Evolutionary conservation across 2,797 vertebrate genomes (phyloP), one percentile per base, ranked within the genome.

Genomic region (Anguilla pacifica): DNA sequence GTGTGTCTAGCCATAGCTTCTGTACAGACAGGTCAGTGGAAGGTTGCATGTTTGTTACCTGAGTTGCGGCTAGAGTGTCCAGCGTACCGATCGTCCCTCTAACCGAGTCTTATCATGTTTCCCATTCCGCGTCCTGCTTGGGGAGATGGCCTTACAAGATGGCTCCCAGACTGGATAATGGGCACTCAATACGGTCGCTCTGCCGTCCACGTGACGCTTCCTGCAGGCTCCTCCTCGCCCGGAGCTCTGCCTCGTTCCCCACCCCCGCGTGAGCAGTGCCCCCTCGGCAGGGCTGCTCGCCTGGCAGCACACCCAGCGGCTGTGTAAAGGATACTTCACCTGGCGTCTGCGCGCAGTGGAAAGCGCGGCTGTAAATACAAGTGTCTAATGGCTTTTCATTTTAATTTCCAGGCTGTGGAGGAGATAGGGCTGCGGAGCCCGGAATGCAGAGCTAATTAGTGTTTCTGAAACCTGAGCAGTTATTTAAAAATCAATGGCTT

Each of bases 401-500:
- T 88, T 89, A 89, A 92, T 91, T 92, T 90, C 91, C 91, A 88
- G 88, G 85, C 87, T 86, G 88, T 88, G 83, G 86, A 85, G 83
- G 25, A 85, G 77, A 85, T 84, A 67, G 6, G 28, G 51, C 39
- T 31, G 57, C 13, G 11, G 46, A 79, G 28, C 59, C 31, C 84
- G 81, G 82, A 84, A 86, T 86, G 91, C 91, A 85, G 83, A 87
- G 87, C 79, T 93, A 91, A 92, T 91, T 93, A 91, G 92, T 92
- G 92, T 91, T 94, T 92, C 91, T 92, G 91, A 92, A 93, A 93
- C 90, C 88, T 89, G 90, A 92, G 91, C 90, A 89, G 91, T 92
- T 93, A 91, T 93, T 94, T 94, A 91, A 93, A 91, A 93, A 94
- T 92, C 93, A 91, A 91, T 91, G 90, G 59, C 89, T 92, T 90